These are phyloP conservation scores for Euglossa dilemma DNA, from an alignment of 1,140 invertebrate genomes.

Conservation along the genomic window DNA sequence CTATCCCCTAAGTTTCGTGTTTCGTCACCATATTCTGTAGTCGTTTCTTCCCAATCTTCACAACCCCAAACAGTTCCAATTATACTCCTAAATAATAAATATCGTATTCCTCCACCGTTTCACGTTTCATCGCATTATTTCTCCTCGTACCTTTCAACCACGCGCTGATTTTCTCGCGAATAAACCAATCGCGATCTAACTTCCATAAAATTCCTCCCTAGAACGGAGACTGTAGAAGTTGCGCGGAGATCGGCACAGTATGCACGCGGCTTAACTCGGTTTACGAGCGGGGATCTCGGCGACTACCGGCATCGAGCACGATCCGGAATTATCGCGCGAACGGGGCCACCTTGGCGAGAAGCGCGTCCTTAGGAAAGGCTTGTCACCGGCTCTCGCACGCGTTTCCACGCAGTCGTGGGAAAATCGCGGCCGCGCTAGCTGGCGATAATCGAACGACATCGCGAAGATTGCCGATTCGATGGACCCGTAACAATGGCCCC, in stretches of 20 bases:
- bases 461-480: constrained; percentile 55
- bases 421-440: constrained; percentile 29
- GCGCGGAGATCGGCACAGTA: background rate
- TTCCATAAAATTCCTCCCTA: too few species aligned
- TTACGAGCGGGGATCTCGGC: background rate
- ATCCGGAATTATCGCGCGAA: constrained; percentile 39
- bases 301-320: background rate
- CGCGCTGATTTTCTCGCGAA: too few species aligned
- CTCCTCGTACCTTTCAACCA: too few species aligned
- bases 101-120: too few species aligned
- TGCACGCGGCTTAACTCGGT: background rate
- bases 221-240: too few species aligned
- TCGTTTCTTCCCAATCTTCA: too few species aligned
- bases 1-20: too few species aligned
- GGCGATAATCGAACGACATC: constrained; percentile 61
- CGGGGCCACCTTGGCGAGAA: constrained; percentile 21
- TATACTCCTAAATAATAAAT: too few species aligned
- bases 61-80: too few species aligned
- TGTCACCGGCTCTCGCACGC: constrained; percentile 32
- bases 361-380: constrained; percentile 55
- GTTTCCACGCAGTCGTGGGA: constrained; percentile 59
- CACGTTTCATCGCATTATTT: too few species aligned
- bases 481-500: constrained; percentile 16
- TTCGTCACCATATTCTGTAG: too few species aligned
- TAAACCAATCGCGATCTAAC: too few species aligned